Evolutionary conservation across 2,888 invertebrate genomes (phyloP).

Genomic region (Ptilodon capucinus): DNA sequence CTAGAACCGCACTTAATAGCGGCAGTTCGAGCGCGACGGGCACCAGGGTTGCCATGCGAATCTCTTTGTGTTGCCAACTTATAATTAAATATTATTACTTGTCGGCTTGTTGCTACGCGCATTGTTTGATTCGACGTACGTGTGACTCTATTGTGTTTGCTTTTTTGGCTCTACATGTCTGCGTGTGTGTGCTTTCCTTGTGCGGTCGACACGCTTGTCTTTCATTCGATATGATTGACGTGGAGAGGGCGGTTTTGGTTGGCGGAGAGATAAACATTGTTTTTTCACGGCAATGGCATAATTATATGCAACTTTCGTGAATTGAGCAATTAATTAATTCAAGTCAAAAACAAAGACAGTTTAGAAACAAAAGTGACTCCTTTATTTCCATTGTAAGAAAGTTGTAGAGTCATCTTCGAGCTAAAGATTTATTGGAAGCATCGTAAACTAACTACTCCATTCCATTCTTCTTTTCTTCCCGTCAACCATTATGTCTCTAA

Average conservation of each 20-base stretch:
- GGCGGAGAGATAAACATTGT: not conserved
- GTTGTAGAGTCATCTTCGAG: too few relatives aligned
- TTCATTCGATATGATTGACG: not conserved
- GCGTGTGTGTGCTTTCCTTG: not conserved
- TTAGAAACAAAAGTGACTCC: too few relatives aligned
- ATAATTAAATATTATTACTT: conserved; percentile 48
- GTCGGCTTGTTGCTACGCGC: conserved; percentile 21
- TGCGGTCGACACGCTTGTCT: not conserved
- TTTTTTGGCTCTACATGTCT: not conserved
- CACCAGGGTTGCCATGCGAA: conserved; percentile 35
- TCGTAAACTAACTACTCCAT: too few relatives aligned
- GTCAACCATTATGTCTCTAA: too few relatives aligned
- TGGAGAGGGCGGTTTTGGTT: not conserved
- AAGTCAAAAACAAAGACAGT: too few relatives aligned
- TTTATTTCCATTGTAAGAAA: too few relatives aligned
- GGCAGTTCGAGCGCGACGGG: conserved; percentile 32
- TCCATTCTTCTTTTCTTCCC: too few relatives aligned
- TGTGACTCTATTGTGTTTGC: conserved; percentile 33
- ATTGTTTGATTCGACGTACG: conserved; percentile 28
- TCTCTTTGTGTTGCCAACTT: conserved; percentile 37
- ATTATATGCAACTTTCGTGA: too few relatives aligned
- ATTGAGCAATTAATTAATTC: too few relatives aligned
- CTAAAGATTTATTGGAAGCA: too few relatives aligned
- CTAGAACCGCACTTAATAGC: conserved; percentile 15
- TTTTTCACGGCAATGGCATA: too few relatives aligned